Base-by-base conservation (phyloP, 2,888 invertebrate species). In the Zaprionus obscuricornis region DNA sequence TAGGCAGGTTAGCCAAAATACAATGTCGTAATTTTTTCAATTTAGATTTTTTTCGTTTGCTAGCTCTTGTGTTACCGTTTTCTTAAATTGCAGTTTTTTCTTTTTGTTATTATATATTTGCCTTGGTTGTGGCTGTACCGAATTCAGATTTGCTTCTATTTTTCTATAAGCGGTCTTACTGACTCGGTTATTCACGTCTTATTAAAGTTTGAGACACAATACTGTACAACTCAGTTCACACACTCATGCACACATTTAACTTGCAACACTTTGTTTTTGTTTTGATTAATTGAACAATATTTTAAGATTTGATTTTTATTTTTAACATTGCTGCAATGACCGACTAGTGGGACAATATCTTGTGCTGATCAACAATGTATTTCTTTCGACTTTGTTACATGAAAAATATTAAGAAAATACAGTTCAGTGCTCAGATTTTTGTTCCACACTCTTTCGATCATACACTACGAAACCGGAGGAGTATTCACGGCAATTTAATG, bases 21-120 rank as follows among this genome's bases (percentile, higher is more conserved):
- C 65, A 71, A 74, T 82, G 72, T 86, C 59, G 82, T 72, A 82
- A 82, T 86, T 39, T 74, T n/a, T 85, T 72, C 64, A 72, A 71
- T 72, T 81, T 72, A 78, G 64, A 84, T 83, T 66, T 84, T 49
- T 67, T 70, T 55, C 24, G 33, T 37, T 56, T 55, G 57, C 14
- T 49, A 54, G 55, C 56, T 73, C 66, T 83, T 73, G 73, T 79
- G 73, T 64, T 73, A 79, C 66, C 64, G 63, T 85, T 81, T 71
- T 66, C 43, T 62, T 56, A 39, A 45, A 40, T 46, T 58, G 42
- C 56, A 63, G 39, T n/a, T 16, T 27, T 55, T 59, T 58, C 62
- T 65, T 34, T 40, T 46, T 18, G 26, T 27, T 43, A 22, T 43
- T 49, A 31, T 17, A 26, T 33, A 13, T 14, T 22, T 22, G 22